These are phyloP conservation scores for Harpalus rubripes DNA, from an alignment of 2,888 invertebrate genomes.

Conservation along the genomic window DNA sequence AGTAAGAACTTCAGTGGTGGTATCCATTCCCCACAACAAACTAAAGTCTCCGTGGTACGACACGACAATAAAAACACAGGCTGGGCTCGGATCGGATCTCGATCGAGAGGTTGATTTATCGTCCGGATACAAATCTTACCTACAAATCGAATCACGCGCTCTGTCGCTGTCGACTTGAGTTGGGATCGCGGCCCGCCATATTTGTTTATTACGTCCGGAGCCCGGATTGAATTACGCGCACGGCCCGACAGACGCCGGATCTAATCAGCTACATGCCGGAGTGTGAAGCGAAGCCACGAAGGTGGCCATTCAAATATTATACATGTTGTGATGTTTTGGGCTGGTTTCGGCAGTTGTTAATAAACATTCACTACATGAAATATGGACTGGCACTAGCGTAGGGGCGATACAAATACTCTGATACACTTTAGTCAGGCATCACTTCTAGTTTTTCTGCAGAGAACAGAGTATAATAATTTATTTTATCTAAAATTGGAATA, in stretches of 20 bases:
- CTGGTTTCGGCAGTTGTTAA: slow-evolving; percentile 51
- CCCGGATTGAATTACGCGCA: slow-evolving; percentile 58
- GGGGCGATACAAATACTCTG: too few relatives aligned
- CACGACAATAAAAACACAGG: slow-evolving; percentile 18
- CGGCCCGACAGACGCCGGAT: slow-evolving; percentile 19
- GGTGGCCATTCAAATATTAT: slow-evolving; percentile 13
- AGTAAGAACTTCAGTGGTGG: slow-evolving; percentile 12
- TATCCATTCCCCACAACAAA: neutral
- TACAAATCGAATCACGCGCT: slow-evolving; percentile 59
- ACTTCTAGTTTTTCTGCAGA: too few relatives aligned
- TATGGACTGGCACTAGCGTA: neutral
- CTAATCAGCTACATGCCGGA: slow-evolving; percentile 15
- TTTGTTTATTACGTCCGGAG: slow-evolving; percentile 61
- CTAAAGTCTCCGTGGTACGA: neutral
- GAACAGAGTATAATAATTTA: too few relatives aligned
- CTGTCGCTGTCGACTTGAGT: slow-evolving; percentile 47
- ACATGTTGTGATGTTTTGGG: slow-evolving; percentile 28
- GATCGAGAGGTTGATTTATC: slow-evolving; percentile 57
- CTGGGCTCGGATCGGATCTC: slow-evolving; percentile 4
- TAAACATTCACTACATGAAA: slow-evolving; percentile 42
- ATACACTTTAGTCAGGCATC: too few relatives aligned
- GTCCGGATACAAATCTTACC: slow-evolving; percentile 63
- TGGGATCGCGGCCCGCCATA: slow-evolving; percentile 57
- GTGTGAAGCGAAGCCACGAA: neutral
- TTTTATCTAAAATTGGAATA: too few relatives aligned